Evolutionary conservation across 2,113 vertebrate species (phyloP), one percentile per base, ranked within the genome.

Genomic region (Poeciliopsis occidentalis): DNA sequence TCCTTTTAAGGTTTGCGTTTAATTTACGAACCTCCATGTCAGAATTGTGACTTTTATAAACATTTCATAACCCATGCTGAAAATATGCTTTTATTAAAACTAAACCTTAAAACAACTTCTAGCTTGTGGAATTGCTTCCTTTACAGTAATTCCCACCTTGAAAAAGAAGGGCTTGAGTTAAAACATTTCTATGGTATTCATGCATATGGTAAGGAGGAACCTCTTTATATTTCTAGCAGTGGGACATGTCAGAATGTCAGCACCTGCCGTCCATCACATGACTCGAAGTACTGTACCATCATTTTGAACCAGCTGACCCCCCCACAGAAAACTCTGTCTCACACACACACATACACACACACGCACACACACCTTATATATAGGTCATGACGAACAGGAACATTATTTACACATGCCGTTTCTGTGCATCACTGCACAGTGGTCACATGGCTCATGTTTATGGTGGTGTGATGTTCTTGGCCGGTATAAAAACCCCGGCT

Each of bases 251-350:
- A 32, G 64, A 65, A 62, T 19, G 47, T 34, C 65, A 68, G 61
- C 82, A 89, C 76, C 68, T 87, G 77, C 67, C 67, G 17, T 68
- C 34, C 65, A 31, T 86, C 80, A 83, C 44, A 1, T n/a, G 24
- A 75, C 75, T 83, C 51, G 31, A 5, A 62, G 66, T 76, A 72
- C 74, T 80, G 74, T 8, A 37, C 69, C 74, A 19, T 82, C 72
- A 83, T 83, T 70, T 66, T 79, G 71, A 85, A 90, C 82, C 68
- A n/a, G 70, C 24, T 87, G 80, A 87, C 72, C 79, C 60, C 32
- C 51, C 51, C 24, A 57, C 51, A n/a, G 22, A 24, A 57, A 57
- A 24, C 51, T 57, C 51, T n/a, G 15, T 41, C 11, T 12, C 10
- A 26, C 37, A 39, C 37, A 39, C 37, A 39, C 37, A 39, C 57